Evolutionary conservation across 1,140 invertebrate species (phyloP), one percentile per base, ranked within the genome.

Genomic region (Diorhabda elongata): DNA sequence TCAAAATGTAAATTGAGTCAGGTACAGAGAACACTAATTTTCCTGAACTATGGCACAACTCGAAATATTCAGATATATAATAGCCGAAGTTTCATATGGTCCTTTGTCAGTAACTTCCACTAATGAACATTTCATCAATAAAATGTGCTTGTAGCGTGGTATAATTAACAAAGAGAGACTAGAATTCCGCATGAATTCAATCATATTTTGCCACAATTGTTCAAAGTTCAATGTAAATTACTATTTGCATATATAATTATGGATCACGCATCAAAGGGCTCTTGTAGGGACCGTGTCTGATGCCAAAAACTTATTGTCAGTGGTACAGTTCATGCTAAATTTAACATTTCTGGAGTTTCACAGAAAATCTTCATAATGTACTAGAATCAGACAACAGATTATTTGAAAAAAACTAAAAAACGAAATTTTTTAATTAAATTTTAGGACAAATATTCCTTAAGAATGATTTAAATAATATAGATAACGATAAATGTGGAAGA

Each of bases 241-340:
- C 67, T 61, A 75, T 77, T 75, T 75, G 64, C 75, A 77, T 77
- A 74, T 64, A 77, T 77, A 77, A 77, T 77, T 75, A 74, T 62
- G 67, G 71, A 62, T 69, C 69, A 61, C 70, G 73, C 66, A 68
- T 74, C 73, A 74, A 74, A 74, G 71, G 69, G 69, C 44, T 58
- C 45, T 57, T 57, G 64, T 5, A 57, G 64, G 9, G 42, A 65
- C 47, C 47, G 47, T 52, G 47, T 52, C 47, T 65, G 52, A 11
- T 41, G n/a, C 61, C 61, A 63, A 45, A 61, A 63, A 63, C 61
- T 56, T 65, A 65, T 65, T 65, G 52, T 65, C 4, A 52, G 42
- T 44, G 61, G 4, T 3, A 11, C n/a, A 11, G 44, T 62, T 62
- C 61, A 62, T 44, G 61, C 61, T n/a, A 43, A 62, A 44, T 62